Evolutionary conservation across 1,140 invertebrate species (phyloP).

Genomic region (Calephelis virginiensis): DNA sequence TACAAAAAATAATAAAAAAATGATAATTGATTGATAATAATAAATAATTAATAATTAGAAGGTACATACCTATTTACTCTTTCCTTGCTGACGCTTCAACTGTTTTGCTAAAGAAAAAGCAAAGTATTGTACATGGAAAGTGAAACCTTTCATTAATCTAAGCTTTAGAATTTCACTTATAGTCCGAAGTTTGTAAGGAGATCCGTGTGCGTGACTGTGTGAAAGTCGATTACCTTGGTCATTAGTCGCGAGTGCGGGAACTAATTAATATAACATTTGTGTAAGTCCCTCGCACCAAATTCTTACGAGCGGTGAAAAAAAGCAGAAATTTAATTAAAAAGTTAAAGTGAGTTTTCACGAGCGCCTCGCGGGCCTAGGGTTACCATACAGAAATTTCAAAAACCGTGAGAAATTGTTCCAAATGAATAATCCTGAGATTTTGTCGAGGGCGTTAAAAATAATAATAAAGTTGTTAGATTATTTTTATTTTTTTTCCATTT

Average conservation of each 20-base stretch:
- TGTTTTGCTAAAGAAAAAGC: no score
- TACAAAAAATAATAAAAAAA: no score
- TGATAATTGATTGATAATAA: no score
- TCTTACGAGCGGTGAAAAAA: slow-evolving; percentile 57
- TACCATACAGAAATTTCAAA: no score
- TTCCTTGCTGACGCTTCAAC: no score
- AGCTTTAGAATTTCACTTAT: background rate
- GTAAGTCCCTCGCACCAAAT: slow-evolving; percentile 59
- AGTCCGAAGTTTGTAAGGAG: background rate
- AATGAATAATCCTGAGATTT: no score
- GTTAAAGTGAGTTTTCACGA: slow-evolving; percentile 75
- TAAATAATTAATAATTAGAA: no score
- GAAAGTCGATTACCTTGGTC: slow-evolving; percentile 57
- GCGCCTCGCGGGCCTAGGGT: slow-evolving; percentile 35
- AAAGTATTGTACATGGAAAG: background rate
- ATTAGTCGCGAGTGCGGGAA: slow-evolving; percentile 52
- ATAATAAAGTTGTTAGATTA: no score
- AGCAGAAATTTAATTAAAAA: slow-evolving; percentile 77
- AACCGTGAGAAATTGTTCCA: no score
- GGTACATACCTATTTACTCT: no score
- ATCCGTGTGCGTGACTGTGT: slow-evolving; percentile 36
- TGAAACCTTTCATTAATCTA: background rate
- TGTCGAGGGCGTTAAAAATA: no score
- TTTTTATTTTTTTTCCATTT: no score
- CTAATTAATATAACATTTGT: slow-evolving; percentile 71